These are phyloP conservation scores for Melangyna quadrimaculata DNA, from an alignment of 2,888 invertebrate species.

Conservation along the genomic window DNA sequence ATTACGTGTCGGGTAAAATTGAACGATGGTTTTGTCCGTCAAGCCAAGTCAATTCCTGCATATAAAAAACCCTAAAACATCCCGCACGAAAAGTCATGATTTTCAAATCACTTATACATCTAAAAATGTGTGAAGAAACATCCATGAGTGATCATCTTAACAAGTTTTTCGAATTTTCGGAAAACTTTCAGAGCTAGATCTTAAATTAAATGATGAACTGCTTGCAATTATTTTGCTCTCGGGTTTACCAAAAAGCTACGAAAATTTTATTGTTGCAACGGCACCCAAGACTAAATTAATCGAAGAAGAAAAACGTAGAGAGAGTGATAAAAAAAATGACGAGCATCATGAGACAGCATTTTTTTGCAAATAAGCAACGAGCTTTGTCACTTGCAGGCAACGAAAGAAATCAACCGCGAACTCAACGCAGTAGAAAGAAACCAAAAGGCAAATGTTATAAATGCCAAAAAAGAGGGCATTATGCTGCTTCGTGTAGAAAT, in stretches of 20 bases:
- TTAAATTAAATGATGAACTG: neutral
- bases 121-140: conserved; percentile 11
- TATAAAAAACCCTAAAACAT: neutral
- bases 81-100: conserved; percentile 19
- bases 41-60: neutral
- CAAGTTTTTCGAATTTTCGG: conserved; percentile 11
- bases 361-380: too few relatives aligned
- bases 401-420: too few relatives aligned
- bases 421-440: too few relatives aligned
- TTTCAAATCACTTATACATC: conserved; percentile 12
- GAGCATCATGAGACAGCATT: too few relatives aligned
- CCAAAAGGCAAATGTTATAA: too few relatives aligned
- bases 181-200: neutral
- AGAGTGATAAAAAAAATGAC: too few relatives aligned
- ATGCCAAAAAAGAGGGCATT: neutral
- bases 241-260: conserved; percentile 15
- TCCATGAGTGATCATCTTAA: neutral
- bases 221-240: conserved; percentile 7
- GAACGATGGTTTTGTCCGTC: neutral
- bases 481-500: neutral
- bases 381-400: too few relatives aligned
- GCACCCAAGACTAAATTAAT: too few relatives aligned
- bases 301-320: too few relatives aligned
- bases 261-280: too few relatives aligned
- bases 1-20: neutral